These are phyloP conservation scores for Microchirus variegatus DNA, from an alignment of 2,797 vertebrate species.

Conservation along the genomic window DNA sequence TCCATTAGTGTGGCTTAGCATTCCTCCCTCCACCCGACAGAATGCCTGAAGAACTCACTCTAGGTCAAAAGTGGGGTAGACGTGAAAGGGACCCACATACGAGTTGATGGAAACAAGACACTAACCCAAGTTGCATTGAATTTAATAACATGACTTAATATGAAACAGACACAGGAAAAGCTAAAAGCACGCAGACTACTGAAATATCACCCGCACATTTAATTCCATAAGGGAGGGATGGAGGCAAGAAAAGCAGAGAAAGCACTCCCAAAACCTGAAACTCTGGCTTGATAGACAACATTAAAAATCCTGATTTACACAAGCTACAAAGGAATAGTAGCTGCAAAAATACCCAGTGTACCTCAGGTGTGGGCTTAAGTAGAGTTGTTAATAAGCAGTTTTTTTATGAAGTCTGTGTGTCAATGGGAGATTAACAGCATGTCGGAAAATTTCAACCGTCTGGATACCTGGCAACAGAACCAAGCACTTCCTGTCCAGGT, in stretches of 20 bases:
- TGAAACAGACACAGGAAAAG: slow-evolving; percentile 33
- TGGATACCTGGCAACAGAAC: slow-evolving; percentile 74
- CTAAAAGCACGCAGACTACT: slow-evolving; percentile 3
- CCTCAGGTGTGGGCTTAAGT: slow-evolving; percentile 52
- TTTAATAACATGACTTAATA: slow-evolving; percentile 33
- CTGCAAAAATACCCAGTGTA: slow-evolving; percentile 7
- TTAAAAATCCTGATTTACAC: slow-evolving; percentile 35
- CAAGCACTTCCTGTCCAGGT: slow-evolving; percentile 79
- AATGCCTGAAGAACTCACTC: slow-evolving; percentile 38
- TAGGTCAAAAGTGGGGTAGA: slow-evolving; percentile 55
- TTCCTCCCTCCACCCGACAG: slow-evolving; percentile 51
- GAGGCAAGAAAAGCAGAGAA: slow-evolving; percentile 11
- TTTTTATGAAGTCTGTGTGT: slow-evolving; percentile 59
- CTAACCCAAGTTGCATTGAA: slow-evolving; percentile 5
- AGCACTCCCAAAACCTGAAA: slow-evolving; percentile 7
- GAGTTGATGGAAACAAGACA: slow-evolving; percentile 50
- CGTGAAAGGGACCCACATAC: slow-evolving; percentile 59
- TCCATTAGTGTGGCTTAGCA: slow-evolving; percentile 67
- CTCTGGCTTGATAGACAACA: slow-evolving; percentile 19
- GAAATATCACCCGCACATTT: background rate
- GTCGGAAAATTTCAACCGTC: slow-evolving; percentile 58
- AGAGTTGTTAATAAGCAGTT: slow-evolving; percentile 68
- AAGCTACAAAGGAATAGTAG: too few relatives aligned
- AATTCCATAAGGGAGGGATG: slow-evolving; percentile 1
- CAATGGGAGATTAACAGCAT: slow-evolving; percentile 70